These are phyloP conservation scores for Cylas formicarius DNA, from an alignment of 1,140 invertebrate species.

Conservation along the genomic window DNA sequence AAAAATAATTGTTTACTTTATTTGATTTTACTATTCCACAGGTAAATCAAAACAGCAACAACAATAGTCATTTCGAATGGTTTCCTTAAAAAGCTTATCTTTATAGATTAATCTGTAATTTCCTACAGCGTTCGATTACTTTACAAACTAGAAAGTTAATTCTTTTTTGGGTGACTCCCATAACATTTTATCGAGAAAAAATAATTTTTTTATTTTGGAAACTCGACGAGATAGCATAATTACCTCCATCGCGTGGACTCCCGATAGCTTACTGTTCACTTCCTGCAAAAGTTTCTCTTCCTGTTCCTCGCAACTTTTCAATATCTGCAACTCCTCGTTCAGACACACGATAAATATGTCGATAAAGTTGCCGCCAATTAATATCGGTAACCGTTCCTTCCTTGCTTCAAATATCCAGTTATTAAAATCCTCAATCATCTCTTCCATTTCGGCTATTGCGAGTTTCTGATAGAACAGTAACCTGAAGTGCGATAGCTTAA, in stretches of 20 bases:
- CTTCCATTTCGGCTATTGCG: slow-evolving; percentile 52
- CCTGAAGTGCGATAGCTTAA: slow-evolving; percentile 21
- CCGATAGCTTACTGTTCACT: slow-evolving; percentile 48
- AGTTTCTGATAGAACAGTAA: slow-evolving; percentile 56
- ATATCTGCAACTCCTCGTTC: slow-evolving; percentile 69
- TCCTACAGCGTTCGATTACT: not conserved
- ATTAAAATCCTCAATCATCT: slow-evolving; percentile 59
- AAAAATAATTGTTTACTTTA: too few species aligned
- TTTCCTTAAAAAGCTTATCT: too few species aligned
- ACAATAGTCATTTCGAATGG: too few species aligned
- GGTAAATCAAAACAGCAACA: too few species aligned
- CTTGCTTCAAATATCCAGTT: slow-evolving; percentile 53
- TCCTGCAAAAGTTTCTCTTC: slow-evolving; percentile 59
- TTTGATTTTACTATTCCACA: too few species aligned
- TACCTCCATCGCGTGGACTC: slow-evolving; percentile 48
- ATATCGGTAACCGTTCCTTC: slow-evolving; percentile 53
- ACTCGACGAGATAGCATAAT: slow-evolving; percentile 17
- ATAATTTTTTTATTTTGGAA: too few species aligned
- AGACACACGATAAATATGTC: slow-evolving; percentile 62
- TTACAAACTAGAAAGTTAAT: slow-evolving; percentile 11
- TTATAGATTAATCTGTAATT: too few species aligned
- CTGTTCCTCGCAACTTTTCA: slow-evolving; percentile 65
- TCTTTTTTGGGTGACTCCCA: slow-evolving; percentile 2
- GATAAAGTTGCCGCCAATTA: slow-evolving; percentile 56
- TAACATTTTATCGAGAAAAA: too few species aligned